These are phyloP conservation scores for Cygnus buccinator DNA, from an alignment of 2,113 vertebrate species.

Conservation along the genomic window DNA sequence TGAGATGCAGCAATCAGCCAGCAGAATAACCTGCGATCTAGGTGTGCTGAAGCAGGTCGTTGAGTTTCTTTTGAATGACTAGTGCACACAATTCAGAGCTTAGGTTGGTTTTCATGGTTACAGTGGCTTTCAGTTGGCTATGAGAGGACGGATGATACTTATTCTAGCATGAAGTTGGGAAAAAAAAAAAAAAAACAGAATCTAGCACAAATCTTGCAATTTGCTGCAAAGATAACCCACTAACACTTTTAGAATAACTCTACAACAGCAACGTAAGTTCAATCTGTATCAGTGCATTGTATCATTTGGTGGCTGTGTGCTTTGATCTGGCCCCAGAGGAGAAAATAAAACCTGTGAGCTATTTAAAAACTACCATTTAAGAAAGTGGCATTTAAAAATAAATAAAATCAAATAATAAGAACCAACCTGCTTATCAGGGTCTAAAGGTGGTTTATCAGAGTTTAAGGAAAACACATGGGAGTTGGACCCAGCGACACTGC, in stretches of 20 bases:
- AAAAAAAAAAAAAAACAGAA: background rate
- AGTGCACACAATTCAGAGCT: background rate
- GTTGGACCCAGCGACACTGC: background rate
- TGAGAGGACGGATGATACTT: background rate
- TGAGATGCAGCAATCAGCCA: background rate
- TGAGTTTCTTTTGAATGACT: background rate
- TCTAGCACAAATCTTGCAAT: background rate
- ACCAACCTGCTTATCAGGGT: background rate
- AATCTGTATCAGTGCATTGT: background rate
- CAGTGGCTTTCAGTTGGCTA: background rate
- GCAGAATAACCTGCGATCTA: background rate
- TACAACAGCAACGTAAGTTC: background rate
- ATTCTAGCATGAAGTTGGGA: background rate
- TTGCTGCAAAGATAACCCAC: background rate
- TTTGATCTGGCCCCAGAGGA: background rate
- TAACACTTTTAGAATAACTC: background rate
- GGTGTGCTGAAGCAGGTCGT: fast-evolving
- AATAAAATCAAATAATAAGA: background rate
- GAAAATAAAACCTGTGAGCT: background rate
- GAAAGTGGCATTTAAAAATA: background rate
- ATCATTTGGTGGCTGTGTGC: background rate
- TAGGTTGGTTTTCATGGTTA: background rate
- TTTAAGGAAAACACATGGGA: background rate
- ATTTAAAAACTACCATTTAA: background rate
- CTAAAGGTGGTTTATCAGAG: background rate